phyloP scores from a whole-genome alignment of 2,113 vertebrate species.

The Toxostoma redivivum region DNA sequence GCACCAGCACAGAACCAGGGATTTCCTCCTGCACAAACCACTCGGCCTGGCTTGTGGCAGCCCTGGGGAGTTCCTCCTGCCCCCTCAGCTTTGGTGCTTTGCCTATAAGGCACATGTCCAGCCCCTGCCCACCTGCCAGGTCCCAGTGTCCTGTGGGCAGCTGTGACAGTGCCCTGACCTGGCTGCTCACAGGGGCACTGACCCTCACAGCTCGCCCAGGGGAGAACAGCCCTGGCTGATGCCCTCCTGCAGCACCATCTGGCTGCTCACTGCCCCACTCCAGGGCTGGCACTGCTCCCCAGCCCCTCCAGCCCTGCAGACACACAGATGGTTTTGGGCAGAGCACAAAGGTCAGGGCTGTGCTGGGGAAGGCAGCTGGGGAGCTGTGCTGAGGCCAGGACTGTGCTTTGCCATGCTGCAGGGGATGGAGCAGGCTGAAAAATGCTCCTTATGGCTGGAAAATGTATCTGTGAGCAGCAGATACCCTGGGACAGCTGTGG shows the following conservation, averaged over 20 bases:
- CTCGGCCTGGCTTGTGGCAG: not conserved
- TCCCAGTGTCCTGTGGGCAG: rapidly evolving
- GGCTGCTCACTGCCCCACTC: rapidly evolving
- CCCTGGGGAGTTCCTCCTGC: not conserved
- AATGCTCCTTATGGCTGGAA: not conserved
- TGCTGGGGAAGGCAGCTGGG: not conserved
- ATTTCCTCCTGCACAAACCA: not conserved
- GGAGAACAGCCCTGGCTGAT: not conserved
- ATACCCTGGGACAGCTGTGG: not conserved
- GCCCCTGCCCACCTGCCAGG: rapidly evolving
- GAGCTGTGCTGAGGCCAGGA: not conserved
- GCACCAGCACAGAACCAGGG: not conserved
- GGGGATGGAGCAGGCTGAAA: not conserved
- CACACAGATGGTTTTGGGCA: not conserved
- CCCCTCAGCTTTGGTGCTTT: not conserved
- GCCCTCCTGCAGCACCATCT: not conserved
- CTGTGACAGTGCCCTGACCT: not conserved
- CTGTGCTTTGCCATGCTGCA: not conserved
- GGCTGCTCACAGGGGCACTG: not conserved
- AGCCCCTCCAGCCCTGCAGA: not conserved
- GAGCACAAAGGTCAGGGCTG: not conserved
- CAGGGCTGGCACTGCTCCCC: not conserved
- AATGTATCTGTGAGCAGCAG: not conserved
- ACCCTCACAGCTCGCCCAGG: not conserved
- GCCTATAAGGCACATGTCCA: not conserved